Evolutionary conservation across 1,140 invertebrate species (phyloP), one percentile per base, ranked within the genome.

Genomic region (Aleiodes sp.): DNA sequence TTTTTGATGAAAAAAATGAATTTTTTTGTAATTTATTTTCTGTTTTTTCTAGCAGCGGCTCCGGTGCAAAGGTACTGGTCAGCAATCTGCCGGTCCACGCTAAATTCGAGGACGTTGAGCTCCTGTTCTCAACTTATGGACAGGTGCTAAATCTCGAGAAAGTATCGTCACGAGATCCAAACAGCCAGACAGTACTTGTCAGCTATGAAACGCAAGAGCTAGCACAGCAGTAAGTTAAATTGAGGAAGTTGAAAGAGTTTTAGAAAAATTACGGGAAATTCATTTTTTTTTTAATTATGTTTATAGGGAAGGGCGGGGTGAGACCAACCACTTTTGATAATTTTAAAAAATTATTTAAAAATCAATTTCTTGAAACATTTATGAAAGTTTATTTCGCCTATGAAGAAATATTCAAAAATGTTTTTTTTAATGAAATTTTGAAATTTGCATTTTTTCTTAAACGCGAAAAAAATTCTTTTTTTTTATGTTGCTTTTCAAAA

Each of bases 171-270:
- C 91, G 92, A 81, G 93, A 94, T 87, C 90, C 91, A 76, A 91
- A 89, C 84, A 90, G 91, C 76, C 92, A 93, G 87, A 90, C 90
- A 75, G 90, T 95, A 75, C 91, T 92, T 87, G 92, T 96, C 82
- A 94, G 91, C 80, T 96, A 93, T 89, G 94, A 96, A 87, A 94
- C 90, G 76, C 89, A 91, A 82, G 94, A 96, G 80, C 92, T 94
- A 88, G 94, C 94, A 83, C 94, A 95, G 88, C 92, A 93, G 94
- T 96, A 88, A 93, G 93, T 94, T 68, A 28, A 63, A 35, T 35
- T 63, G 10, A 26, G 29, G 31, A 35, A 35, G 31, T 26, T 21
- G 21, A 19, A 37, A 10, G 43, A 33, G n/a, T n/a, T n/a, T n/a
- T n/a, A n/a, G n/a, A n/a, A n/a, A n/a, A n/a, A n/a, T n/a, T n/a